Evolutionary conservation across 1,140 invertebrate species (phyloP), one percentile per base, ranked within the genome.

Genomic region (Euura saliciscinereae): DNA sequence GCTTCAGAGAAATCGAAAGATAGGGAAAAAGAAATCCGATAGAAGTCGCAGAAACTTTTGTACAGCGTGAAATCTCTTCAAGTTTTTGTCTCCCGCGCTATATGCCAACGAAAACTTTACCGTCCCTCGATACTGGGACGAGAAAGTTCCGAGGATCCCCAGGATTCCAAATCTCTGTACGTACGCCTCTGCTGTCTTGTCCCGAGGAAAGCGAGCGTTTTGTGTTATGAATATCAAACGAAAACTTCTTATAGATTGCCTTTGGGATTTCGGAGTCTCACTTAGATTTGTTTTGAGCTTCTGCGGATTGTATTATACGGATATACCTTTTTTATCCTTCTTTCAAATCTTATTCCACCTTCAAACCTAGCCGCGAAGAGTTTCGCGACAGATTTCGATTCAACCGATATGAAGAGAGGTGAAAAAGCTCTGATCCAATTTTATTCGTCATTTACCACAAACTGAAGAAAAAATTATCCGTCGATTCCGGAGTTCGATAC

Each of bases 161-260:
- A 8, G 51, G 51, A 59, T 59, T n/a, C 51, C 51, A n/a, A 59
- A 59, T 59, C 51, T n/a, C 3, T 59, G 51, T 59, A n/a, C 13
- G 3, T 59, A 8, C 51, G 13, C 51, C 3, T 28, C 51, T 8
- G 10, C 51, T 59, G 3, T 59, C 13, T n/a, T 59, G 13, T n/a
- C 51, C 51, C 51, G 51, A 59, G 51, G 51, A 59, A 59, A 59
- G 51, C 51, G 51, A n/a, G 6, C 51, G 51, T 59, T 59, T 59
- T 59, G 51, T 59, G 51, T 59, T 59, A 59, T 59, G 51, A 59
- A 59, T 59, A 59, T 59, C 51, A 59, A 59, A 59, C 51, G 51
- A n/a, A 59, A 59, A 59, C 51, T 59, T 59, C 51, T 59, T 59
- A 59, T 59, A 59, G 51, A 59, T 59, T 59, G 51, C 51, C 51